Base-by-base conservation (phyloP, 2,888 invertebrate species). In the Malthinus seriepunctatus region DNA sequence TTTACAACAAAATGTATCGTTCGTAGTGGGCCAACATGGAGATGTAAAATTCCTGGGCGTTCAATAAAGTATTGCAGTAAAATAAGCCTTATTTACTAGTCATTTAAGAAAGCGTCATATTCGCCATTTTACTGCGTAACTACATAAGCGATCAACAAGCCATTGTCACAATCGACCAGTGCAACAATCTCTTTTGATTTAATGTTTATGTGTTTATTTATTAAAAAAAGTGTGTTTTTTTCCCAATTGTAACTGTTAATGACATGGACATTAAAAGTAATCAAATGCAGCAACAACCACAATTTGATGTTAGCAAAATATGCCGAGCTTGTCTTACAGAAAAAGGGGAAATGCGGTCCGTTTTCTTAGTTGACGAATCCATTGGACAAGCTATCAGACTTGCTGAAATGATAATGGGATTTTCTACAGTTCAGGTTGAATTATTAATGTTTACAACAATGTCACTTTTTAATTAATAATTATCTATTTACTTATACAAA, bases 341-440 rank as follows among this genome's bases (percentile, higher is more conserved):
- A 67, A 79, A 78, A 62, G 78, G 76, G 9, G 78, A 79, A 65
- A 80, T 81, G 80, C 73, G 78, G 62, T 78, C 79, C 3, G 75
- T 81, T 23, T 81, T 78, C 69, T 73, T 79, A 51, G 70, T 74
- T 47, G 78, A 78, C 56, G 78, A 78, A 66, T 67, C 75, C 59
- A 72, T 75, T 63, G 78, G 78, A 51, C 75, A 77, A 64, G 59
- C 74, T 52, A 67, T 77, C 66, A 73, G 75, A 61, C 71, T 81
- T 49, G 80, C 80, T 42, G 78, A 80, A 71, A 80, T 82, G 80
- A 69, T 82, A 42, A 77, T 76, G 73, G 75, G 76, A 55, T 77
- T 81, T 57, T 72, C 80, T 34, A 71, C 71, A 51, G 68, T 81
- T 59, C 74, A 80, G 74, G 81, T 82, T 72, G 39, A 23, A 15